Conservation (phyloP, 1,140 invertebrate genomes). For the Sycophaga agraensis region DNA sequence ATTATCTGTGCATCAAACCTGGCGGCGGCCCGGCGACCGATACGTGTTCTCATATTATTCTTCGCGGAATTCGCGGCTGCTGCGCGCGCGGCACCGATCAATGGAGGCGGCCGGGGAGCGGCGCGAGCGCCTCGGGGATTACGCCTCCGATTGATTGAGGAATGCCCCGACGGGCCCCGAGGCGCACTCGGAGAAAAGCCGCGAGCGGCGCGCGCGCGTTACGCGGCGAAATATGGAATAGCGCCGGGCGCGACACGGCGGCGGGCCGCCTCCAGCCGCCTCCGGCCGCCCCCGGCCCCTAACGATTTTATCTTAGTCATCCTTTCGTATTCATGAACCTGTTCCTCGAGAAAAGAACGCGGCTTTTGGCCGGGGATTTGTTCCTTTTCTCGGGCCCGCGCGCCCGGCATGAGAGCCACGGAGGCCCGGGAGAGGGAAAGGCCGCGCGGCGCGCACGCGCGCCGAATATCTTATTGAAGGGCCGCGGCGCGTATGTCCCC, state of each 20-base stretch:
- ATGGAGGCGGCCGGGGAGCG: background rate
- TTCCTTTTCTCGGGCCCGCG: too few relatives aligned
- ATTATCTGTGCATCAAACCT: slow-evolving; percentile 48
- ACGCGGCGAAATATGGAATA: background rate
- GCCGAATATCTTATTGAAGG: too few relatives aligned
- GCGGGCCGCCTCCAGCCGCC: too few relatives aligned
- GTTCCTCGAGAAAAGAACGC: too few relatives aligned
- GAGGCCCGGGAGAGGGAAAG: too few relatives aligned
- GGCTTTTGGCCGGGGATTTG: too few relatives aligned
- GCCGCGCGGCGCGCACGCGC: too few relatives aligned
- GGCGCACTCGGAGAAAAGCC: background rate
- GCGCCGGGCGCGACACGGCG: background rate
- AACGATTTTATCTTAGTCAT: slow-evolving; percentile 2
- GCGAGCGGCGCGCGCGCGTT: too few relatives aligned
- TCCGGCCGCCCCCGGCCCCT: too few relatives aligned
- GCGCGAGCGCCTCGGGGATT: slow-evolving; percentile 1
- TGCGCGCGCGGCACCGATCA: slow-evolving; percentile 19
- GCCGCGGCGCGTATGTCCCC: too few relatives aligned
- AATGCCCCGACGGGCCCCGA: background rate
- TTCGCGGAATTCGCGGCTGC: slow-evolving; percentile 23
- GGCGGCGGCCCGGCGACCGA: slow-evolving; percentile 40
- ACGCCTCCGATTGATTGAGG: slow-evolving; percentile 19
- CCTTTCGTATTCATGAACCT: slow-evolving; percentile 20
- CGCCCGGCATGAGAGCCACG: too few relatives aligned
- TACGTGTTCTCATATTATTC: slow-evolving; percentile 42